These are phyloP conservation scores for Stigmatopora argus DNA, from an alignment of 2,113 vertebrate genomes.

Conservation along the genomic window DNA sequence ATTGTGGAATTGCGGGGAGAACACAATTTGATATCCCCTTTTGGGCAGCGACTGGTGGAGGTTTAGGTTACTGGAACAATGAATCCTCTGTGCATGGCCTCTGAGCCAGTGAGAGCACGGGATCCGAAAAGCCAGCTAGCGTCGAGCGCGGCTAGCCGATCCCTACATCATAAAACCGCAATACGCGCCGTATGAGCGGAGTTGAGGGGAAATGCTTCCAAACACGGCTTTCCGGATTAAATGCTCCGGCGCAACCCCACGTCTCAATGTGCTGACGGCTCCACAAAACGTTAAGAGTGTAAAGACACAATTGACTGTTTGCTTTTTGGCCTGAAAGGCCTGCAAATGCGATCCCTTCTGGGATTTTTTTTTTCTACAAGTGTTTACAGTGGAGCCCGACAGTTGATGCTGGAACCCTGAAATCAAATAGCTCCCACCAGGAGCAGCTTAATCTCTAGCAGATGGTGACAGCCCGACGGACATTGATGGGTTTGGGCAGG, in stretches of 20 bases:
- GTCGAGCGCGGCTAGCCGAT: conserved; percentile 59
- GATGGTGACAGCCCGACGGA: conserved; percentile 61
- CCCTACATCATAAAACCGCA: conserved; percentile 62
- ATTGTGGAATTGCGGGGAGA: conserved; percentile 54
- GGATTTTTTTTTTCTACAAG: conserved; percentile 63
- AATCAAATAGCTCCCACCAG: conserved; percentile 61
- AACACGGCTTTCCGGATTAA: conserved; percentile 53
- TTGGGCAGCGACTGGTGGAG: conserved; percentile 49
- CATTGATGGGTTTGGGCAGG: conserved; percentile 56
- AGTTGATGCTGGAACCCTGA: conserved; percentile 47
- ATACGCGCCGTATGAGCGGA: conserved; percentile 35
- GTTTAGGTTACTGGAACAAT: conserved; percentile 76
- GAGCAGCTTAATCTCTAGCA: conserved; percentile 65
- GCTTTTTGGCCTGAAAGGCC: conserved; percentile 43
- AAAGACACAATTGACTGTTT: conserved; percentile 44
- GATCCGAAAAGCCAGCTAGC: conserved; percentile 64
- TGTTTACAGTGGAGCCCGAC: conserved; percentile 70
- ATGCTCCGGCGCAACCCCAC: conserved; percentile 39
- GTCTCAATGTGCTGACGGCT: conserved; percentile 42
- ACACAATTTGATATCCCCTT: conserved; percentile 68
- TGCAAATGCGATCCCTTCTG: conserved; percentile 41
- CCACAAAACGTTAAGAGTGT: conserved; percentile 46
- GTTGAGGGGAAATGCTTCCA: conserved; percentile 49
- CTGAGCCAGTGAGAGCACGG: conserved; percentile 55
- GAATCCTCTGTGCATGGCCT: conserved; percentile 62